phyloP scores from a whole-genome alignment of 1,140 invertebrate species.

The Hylaeus anthracinus region DNA sequence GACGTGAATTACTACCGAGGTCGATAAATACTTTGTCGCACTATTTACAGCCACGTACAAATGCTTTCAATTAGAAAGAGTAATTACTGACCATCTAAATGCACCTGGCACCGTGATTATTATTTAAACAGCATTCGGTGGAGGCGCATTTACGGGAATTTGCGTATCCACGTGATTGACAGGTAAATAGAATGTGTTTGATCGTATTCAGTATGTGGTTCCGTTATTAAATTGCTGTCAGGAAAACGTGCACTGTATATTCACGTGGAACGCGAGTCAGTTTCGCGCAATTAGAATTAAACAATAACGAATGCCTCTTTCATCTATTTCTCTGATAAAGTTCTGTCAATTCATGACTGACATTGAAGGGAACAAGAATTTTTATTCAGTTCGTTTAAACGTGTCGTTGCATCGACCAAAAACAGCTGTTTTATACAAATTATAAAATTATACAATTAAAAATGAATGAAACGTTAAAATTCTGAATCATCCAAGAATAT shows the following conservation, averaged over 20 bases:
- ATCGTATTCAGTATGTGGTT: neutral
- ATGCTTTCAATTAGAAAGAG: conserved; percentile 2
- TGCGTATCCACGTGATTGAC: neutral
- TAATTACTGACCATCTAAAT: conserved; percentile 41
- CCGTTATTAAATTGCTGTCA: neutral
- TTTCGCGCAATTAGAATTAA: no score
- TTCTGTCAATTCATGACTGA: no score
- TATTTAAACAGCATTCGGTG: neutral
- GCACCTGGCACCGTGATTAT: conserved; percentile 20
- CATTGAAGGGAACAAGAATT: no score
- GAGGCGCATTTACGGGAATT: neutral
- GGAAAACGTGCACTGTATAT: neutral
- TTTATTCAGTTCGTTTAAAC: no score
- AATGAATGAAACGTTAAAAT: no score
- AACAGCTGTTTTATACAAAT: no score
- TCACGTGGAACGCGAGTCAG: no score
- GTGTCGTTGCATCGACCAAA: no score
- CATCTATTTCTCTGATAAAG: no score
- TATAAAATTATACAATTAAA: no score
- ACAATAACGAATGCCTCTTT: no score
- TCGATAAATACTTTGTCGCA: conserved; percentile 33
- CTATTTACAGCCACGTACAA: neutral
- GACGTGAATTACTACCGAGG: conserved; percentile 20
- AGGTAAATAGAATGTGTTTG: neutral
- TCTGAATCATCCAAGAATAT: no score